These are phyloP conservation scores for Stratiolaelaps scimitus DNA, from an alignment of 1,140 invertebrate genomes.

Conservation along the genomic window DNA sequence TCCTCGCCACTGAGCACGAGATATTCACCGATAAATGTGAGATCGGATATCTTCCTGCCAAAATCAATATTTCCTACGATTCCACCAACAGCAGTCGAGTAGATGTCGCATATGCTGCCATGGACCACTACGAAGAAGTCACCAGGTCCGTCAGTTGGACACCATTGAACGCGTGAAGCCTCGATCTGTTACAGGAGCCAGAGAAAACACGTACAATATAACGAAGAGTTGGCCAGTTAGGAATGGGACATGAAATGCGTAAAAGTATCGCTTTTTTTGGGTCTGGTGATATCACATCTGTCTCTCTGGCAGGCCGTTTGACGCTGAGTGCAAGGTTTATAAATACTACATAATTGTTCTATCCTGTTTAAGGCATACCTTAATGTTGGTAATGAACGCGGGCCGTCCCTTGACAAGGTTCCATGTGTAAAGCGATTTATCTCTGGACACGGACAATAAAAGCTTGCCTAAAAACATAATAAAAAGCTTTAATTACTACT, in stretches of 20 bases:
- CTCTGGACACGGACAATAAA: constrained; percentile 67
- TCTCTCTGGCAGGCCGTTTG: too few species aligned
- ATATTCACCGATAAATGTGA: constrained; percentile 31
- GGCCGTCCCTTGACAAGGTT: constrained; percentile 77
- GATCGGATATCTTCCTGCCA: constrained; percentile 31
- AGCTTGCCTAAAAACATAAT: constrained; percentile 53
- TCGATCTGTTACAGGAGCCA: not conserved
- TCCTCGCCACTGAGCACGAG: constrained; percentile 17
- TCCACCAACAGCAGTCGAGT: constrained; percentile 30
- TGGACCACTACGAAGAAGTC: constrained; percentile 31
- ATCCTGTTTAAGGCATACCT: constrained; percentile 39
- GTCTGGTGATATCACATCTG: too few species aligned
- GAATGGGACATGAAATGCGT: too few species aligned
- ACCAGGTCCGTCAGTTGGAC: constrained; percentile 26
- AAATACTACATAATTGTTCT: constrained; percentile 33
- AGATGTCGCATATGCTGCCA: constrained; percentile 33
- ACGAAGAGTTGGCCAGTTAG: too few species aligned
- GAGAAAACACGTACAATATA: too few species aligned
- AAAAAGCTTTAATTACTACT: too few species aligned
- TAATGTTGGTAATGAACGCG: constrained; percentile 73
- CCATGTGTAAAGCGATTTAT: constrained; percentile 75
- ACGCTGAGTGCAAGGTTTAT: constrained; percentile 34
- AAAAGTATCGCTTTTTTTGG: too few species aligned
- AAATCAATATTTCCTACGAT: constrained; percentile 33
- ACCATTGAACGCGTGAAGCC: constrained; percentile 32